Base-by-base conservation (phyloP, 2,888 invertebrate genomes). In the Oscheius sp. region DNA sequence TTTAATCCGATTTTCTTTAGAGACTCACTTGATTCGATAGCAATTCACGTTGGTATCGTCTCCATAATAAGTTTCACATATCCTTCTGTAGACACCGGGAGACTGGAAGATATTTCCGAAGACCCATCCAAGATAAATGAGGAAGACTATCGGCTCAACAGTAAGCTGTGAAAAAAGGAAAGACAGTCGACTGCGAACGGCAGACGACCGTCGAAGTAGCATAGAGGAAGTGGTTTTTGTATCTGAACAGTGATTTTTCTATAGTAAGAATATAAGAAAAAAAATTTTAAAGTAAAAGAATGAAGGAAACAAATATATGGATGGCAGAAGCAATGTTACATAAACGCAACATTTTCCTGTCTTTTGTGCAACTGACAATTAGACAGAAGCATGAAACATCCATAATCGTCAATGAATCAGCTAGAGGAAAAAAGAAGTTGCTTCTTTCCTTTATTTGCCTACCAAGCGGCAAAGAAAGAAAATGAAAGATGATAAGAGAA, bases 91-190 rank as follows among this genome's bases (percentile, higher is more conserved):
- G 33, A 80, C 44, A 1, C 70, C 73, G 3, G 77, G 77, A 8
- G 73, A 50, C 68, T 80, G 80, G 8, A 80, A 54, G 0, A 77
- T 77, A 36, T 73, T 78, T 2, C 80, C 80, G 44, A 80, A 80
- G 17, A 79, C 74, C 64, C 71, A 75, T 17, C 80, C 80, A 30
- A 77, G 57, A 56, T 80, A 80, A 14, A 80, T 61, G 36, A 80
- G 63, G 44, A 80, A 73, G 9, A 76, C 66, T 20, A 75, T 73
- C 9, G 71, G 72, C 59, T 75, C 75, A n/a, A 75, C 75, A 9
- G 68, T 62, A 24, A 74, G 51, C 30, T 63, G 59, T 22, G 59
- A 44, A 9, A 59, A 12, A 17, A 33, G 33, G 12, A 17, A 28
- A 41, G 41, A 59, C 28, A 59, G 44, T 44, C 59, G 44, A 44